phyloP scores from a whole-genome alignment of 1,140 invertebrate genomes.

The Caenorhabditis briggsae region DNA sequence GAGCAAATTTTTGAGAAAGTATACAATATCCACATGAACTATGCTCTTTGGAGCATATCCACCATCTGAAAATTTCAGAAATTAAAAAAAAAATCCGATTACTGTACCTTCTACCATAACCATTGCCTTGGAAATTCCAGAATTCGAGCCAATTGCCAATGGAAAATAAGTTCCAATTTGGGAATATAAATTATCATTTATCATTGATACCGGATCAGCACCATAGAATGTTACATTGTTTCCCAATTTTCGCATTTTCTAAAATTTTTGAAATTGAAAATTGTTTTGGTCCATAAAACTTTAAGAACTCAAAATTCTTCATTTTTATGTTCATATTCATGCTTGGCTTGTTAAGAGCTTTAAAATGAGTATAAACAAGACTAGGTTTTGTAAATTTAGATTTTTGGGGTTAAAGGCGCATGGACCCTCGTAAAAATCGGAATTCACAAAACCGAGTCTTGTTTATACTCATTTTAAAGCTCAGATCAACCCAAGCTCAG shows the following conservation, averaged over 20 bases:
- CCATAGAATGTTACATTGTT: slow-evolving; percentile 44
- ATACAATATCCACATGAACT: neutral
- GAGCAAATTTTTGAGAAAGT: slow-evolving; percentile 6
- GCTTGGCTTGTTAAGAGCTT: too few species aligned
- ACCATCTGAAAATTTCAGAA: neutral
- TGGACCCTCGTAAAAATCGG: too few species aligned
- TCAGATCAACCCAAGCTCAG: too few species aligned
- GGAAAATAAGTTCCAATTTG: slow-evolving; percentile 33
- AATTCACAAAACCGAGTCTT: too few species aligned
- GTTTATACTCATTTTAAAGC: too few species aligned
- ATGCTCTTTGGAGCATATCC: neutral
- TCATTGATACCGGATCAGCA: slow-evolving; percentile 1
- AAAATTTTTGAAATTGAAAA: neutral
- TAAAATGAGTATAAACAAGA: too few species aligned
- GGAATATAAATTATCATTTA: slow-evolving; percentile 33
- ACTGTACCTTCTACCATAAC: slow-evolving; percentile 25
- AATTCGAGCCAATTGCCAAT: slow-evolving; percentile 14
- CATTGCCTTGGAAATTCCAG: slow-evolving; percentile 9
- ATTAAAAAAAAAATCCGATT: neutral
- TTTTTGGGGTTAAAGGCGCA: too few species aligned
- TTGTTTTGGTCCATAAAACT: too few species aligned
- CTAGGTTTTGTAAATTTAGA: too few species aligned
- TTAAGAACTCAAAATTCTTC: too few species aligned
- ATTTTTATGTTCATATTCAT: too few species aligned
- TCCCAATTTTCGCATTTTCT: slow-evolving; percentile 31